Base-by-base conservation (phyloP, 2,113 vertebrate genomes). In the Gymnorhina tibicen region DNA sequence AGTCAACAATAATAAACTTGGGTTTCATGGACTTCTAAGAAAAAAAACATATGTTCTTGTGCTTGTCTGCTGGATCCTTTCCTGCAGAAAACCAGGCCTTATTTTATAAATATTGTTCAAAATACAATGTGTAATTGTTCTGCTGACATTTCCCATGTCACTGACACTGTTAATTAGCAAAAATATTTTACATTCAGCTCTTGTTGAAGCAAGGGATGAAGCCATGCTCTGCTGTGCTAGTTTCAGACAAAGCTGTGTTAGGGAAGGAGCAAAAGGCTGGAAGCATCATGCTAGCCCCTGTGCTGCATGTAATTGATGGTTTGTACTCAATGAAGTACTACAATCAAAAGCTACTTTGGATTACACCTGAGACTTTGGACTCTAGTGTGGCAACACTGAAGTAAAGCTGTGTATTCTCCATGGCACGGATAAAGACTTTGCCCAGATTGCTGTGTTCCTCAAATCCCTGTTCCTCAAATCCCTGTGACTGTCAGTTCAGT, bases 231-330 rank as follows among this genome's bases (percentile, higher is more conserved):
- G 3, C 21, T 74, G 27, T 16, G 14, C 41, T 55, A 24, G 13
- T 35, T 85, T 55, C 66, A 74, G 49, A 37, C 21, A 52, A 42
- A 69, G 27, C 26, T 60, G 21, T 30, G 19, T 37, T 53, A 78
- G 33, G 64, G 73, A 62, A 35, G 47, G 33, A 66, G 11, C 3
- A 58, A 81, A 85, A 20, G 49, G 20, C 28, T 58, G 37, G 50
- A 44, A 77, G n/a, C 3, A 3, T 18, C 0, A 0, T 58, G n/a
- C 28, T 66, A 49, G n/a, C 5, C 33, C 22, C 44, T 46, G 5
- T 52, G n/a, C 9, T 47, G 30, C 0, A 1, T 27, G 33, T 21
- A 47, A 37, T n/a, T 2, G 3, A 23, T 3, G 1, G 22, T 52
- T 80, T 58, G 46, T 55, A 49, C n/a, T 60, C 53, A 32, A 62